Percentiles rank a stretch among this genome's conserved stretches.
These are phyloP conservation scores for Rhagium mordax DNA, from an alignment of 2,888 invertebrate genomes.

Conservation along the genomic window DNA sequence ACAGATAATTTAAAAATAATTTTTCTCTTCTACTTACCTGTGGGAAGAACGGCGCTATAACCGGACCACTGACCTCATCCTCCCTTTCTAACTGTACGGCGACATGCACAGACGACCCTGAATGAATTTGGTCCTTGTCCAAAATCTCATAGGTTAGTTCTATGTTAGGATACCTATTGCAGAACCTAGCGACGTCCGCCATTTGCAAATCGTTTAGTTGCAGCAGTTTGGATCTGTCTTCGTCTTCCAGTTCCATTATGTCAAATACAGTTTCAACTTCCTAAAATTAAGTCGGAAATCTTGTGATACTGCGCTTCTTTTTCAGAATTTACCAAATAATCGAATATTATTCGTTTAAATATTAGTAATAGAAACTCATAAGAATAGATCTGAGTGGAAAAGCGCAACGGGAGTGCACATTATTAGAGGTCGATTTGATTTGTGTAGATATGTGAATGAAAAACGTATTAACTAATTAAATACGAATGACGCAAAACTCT, in stretches of 20 bases:
- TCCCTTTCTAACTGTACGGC: slow-evolving; percentile 95
- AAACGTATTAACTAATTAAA: no score
- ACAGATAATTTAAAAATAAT: background rate
- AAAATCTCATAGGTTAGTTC: slow-evolving; percentile 94
- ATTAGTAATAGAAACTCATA: no score
- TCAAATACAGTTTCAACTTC: slow-evolving; percentile 95
- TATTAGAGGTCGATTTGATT: no score
- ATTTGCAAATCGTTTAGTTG: slow-evolving; percentile 90
- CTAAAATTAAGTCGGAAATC: slow-evolving; percentile 64
- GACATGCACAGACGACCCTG: slow-evolving; percentile 91
- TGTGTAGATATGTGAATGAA: no score
- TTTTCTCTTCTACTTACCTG: slow-evolving; percentile 75
- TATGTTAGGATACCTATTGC: slow-evolving; percentile 98
- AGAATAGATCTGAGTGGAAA: no score
- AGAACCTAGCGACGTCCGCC: slow-evolving; percentile 98
- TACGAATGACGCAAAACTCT: no score
- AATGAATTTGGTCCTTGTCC: slow-evolving; percentile 83
- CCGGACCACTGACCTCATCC: slow-evolving; percentile 96
- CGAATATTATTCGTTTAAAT: no score
- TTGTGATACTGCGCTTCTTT: no score
- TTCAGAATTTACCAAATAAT: no score
- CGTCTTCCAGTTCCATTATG: slow-evolving; percentile 96
- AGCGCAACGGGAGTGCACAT: no score
- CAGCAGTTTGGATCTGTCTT: slow-evolving; percentile 84
- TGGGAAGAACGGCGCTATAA: slow-evolving; percentile 98